Conservation (phyloP, 2,113 vertebrate genomes). For the Uropsilus gracilis region DNA sequence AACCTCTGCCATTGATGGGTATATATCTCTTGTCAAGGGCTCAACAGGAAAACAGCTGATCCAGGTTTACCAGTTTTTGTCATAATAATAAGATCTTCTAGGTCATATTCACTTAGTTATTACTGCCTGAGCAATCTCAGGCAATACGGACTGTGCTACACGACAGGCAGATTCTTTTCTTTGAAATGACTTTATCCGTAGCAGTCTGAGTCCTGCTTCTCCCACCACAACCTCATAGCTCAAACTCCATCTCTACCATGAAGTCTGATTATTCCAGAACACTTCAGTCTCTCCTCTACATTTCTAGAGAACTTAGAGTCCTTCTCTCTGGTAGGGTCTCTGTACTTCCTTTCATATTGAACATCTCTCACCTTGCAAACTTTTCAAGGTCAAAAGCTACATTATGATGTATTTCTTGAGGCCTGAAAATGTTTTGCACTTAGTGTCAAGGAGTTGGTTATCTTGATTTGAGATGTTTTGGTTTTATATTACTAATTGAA, state of each 20-base stretch:
- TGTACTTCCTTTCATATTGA: not conserved
- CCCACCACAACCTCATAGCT: not conserved
- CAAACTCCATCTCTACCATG: not conserved
- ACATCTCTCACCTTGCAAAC: not conserved
- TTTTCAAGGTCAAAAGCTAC: not conserved
- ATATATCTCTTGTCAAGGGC: not conserved
- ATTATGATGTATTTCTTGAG: not conserved
- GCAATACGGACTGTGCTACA: not conserved
- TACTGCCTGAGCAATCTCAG: not conserved
- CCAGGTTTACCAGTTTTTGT: not conserved
- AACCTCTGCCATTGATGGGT: not conserved
- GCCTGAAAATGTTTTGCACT: not conserved
- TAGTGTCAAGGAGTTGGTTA: not conserved
- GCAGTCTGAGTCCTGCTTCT: not conserved
- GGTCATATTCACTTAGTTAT: not conserved
- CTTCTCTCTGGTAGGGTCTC: not conserved
- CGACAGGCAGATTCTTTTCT: not conserved
- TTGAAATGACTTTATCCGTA: not conserved
- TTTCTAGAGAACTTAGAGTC: not conserved
- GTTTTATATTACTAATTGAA: slow-evolving; percentile 45
- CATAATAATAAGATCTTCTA: not conserved
- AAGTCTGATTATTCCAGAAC: not conserved
- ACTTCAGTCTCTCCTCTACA: not conserved
- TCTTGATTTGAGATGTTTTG: slow-evolving; percentile 29
- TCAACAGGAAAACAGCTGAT: not conserved